Evolutionary conservation across 2,888 invertebrate species (phyloP).

Genomic region (Drosophila suboccidentalis): DNA sequence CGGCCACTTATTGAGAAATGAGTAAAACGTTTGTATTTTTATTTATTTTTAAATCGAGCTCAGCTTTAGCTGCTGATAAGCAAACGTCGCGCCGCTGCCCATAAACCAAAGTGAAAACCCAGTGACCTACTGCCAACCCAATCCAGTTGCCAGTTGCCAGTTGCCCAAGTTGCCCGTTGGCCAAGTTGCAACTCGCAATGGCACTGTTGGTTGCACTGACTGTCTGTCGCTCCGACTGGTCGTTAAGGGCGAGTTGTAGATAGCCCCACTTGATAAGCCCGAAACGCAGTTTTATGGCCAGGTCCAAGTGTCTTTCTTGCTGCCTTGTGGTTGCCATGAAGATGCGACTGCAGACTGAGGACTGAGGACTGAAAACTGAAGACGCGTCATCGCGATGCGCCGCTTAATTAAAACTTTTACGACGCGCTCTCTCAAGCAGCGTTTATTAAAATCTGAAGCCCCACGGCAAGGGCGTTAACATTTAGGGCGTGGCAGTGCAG

Average conservation of each 20-base stretch:
- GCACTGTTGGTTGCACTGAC: conserved; percentile 7
- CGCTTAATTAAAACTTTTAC: conserved; percentile 76
- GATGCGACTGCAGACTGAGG: conserved; percentile 22
- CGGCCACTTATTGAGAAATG: conserved; percentile 73
- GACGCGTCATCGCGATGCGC: conserved; percentile 29
- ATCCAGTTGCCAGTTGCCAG: conserved; percentile 29
- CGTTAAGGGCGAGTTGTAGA: conserved; percentile 40
- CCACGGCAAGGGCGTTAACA: conserved; percentile 30
- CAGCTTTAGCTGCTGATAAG: conserved; percentile 68
- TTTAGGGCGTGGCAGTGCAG: conserved; percentile 36
- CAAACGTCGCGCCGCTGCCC: conserved; percentile 59
- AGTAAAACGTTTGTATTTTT: conserved; percentile 61
- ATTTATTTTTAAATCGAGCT: conserved; percentile 58
- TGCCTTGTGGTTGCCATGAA: conserved; percentile 39
- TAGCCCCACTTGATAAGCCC: conserved; percentile 57
- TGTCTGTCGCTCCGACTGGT: conserved; percentile 2
- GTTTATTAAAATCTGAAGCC: conserved; percentile 76
- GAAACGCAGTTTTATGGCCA: conserved; percentile 56
- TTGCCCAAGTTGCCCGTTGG: conserved; percentile 51
- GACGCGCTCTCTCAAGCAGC: conserved; percentile 50
- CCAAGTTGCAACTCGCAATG: conserved; percentile 39
- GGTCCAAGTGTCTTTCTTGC: conserved; percentile 36
- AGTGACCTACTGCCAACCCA: conserved; percentile 64
- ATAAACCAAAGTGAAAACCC: conserved; percentile 77
- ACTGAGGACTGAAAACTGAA: conserved; percentile 8